Evolutionary conservation across 2,113 vertebrate species (phyloP), one percentile per base, ranked within the genome.

Genomic region (Macrotis lagotis): DNA sequence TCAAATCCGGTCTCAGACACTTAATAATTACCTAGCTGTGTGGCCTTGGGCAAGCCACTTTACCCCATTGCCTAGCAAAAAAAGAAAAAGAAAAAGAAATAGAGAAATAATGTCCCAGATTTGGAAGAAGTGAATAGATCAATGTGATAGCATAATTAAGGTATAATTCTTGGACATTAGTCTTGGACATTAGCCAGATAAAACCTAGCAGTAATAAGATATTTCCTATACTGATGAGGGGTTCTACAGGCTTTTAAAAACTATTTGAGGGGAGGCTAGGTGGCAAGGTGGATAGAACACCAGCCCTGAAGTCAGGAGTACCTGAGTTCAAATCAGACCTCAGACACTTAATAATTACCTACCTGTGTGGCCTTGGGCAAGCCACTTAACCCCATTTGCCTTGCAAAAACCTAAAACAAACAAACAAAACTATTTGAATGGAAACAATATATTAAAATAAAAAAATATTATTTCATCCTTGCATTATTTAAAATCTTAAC

Each of bases 101-200:
- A 14, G 88, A 31, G 49, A n/a, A 52, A 3, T 31, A 50, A 8
- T 26, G 11, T 52, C 59, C 37, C 53, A 44, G 96, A 96, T 94
- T 88, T 59, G 14, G 47, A 96, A 90, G 50, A 96, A 92, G 90
- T 95, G 51, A 91, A 31, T 12, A 90, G 91, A 94, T 95, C 94
- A 94, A 50, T 91, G 8, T 74, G 12, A 66, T 66, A 94, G 92
- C 94, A 88, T 51, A 95, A 47, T 10, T 44, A 51, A 50, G 31
- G 50, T 88, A 53, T 96, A 66, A 90, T 50, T 94, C 94, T 92
- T 95, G 88, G 83, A 92, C 48, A 92, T 51, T 96, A 89, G 92
- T 89, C 44, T 96, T 90, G 90, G 95, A 89, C 74, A 92, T 96
- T 94, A 95, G 48, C 47, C 16, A 97, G 93, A 92, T 49, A 93